Percentiles rank a stretch among this genome's conserved stretches.
These are phyloP conservation scores for Drosophila lowei DNA, from an alignment of 1,140 invertebrate species.

Conservation along the genomic window DNA sequence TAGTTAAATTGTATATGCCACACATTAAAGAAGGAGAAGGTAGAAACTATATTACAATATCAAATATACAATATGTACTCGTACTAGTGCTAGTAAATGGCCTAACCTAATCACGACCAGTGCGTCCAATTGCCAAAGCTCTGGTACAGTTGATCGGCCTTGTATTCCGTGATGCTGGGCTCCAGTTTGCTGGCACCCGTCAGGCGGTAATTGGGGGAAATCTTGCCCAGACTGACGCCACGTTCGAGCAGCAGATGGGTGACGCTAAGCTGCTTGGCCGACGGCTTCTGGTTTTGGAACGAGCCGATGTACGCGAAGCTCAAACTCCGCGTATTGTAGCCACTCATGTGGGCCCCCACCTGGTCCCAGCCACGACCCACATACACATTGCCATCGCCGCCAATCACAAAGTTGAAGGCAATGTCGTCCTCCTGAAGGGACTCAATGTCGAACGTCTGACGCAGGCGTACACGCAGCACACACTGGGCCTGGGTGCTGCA, in stretches of 20 bases:
- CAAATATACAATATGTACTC: slow-evolving; percentile 27
- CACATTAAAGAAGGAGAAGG: slow-evolving; percentile 31
- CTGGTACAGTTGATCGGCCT: slow-evolving; percentile 86
- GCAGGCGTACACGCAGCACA: slow-evolving; percentile 84
- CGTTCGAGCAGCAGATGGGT: slow-evolving; percentile 85
- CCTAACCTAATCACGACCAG: slow-evolving; percentile 84
- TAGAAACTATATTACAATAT: slow-evolving; percentile 39
- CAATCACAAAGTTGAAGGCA: slow-evolving; percentile 87
- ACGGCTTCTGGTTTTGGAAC: slow-evolving; percentile 83
- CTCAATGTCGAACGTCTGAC: slow-evolving; percentile 91
- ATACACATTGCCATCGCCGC: slow-evolving; percentile 87
- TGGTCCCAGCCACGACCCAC: slow-evolving; percentile 87
- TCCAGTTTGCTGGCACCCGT: slow-evolving; percentile 86
- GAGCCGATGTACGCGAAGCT: slow-evolving; percentile 86
- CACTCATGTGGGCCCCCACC: slow-evolving; percentile 85
- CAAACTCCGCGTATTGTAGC: slow-evolving; percentile 86
- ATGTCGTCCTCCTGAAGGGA: slow-evolving; percentile 85
- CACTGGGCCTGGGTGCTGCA: slow-evolving; percentile 84
- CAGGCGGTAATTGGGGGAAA: slow-evolving; percentile 85
- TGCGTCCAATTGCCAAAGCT: slow-evolving; percentile 85
- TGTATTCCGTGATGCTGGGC: slow-evolving; percentile 86
- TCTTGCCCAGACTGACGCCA: slow-evolving; percentile 85
- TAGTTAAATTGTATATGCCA: slow-evolving; percentile 68
- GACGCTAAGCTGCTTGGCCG: slow-evolving; percentile 85
- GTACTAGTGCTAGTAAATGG: slow-evolving; percentile 15